These are phyloP conservation scores for Mercenaria mercenaria DNA, from an alignment of 1,140 invertebrate genomes.

Conservation along the genomic window DNA sequence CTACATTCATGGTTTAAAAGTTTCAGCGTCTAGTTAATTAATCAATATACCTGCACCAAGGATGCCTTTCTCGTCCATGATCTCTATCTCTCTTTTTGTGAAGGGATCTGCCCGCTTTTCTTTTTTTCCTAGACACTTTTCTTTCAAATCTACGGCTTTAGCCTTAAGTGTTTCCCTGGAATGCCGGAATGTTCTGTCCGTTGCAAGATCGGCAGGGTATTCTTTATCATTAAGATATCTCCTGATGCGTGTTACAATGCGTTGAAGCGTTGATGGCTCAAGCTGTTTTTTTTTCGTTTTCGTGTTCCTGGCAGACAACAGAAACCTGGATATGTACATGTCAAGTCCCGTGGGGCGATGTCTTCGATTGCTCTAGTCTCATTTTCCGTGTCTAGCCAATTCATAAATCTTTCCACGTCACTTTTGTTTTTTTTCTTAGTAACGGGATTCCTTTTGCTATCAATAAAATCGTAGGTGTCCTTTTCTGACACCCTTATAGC, in stretches of 20 bases:
- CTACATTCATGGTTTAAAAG: too few species aligned
- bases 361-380: neutral
- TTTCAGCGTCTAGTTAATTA: neutral
- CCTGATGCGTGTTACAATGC: neutral
- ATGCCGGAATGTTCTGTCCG: neutral
- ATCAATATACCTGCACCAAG: neutral
- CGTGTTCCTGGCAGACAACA: neutral
- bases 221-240: neutral
- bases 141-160: constrained; percentile 8
- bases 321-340: neutral
- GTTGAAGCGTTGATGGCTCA: neutral
- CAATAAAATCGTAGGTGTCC: neutral
- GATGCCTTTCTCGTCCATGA: neutral
- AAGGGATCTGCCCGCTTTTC: neutral
- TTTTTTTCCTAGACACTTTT: constrained; percentile 11
- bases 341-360: neutral
- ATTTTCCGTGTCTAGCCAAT: neutral
- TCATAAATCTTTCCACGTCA: neutral
- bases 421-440: neutral
- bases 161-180: neutral
- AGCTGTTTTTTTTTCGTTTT: neutral
- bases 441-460: neutral
- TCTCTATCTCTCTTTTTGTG: neutral
- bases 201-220: neutral
- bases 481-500: neutral